Conservation (phyloP, 1,140 invertebrate species). For the Drosophila kohkoa region DNA sequence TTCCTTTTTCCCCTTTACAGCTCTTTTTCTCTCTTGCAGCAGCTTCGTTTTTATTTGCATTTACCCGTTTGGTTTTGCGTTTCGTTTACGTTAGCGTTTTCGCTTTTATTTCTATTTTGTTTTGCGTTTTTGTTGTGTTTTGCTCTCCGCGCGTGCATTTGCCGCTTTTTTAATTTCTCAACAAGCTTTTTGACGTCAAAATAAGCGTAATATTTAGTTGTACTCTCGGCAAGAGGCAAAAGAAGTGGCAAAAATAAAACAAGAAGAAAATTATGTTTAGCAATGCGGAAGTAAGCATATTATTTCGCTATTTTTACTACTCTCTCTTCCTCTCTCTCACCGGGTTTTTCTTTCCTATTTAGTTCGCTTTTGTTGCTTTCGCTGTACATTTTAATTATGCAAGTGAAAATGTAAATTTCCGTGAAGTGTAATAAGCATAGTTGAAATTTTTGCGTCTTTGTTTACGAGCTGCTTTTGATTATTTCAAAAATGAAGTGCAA, state of each 20-base stretch:
- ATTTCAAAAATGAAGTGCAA: conserved; percentile 10
- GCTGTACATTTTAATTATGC: conserved; percentile 56
- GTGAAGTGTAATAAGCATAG: conserved; percentile 51
- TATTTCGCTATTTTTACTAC: conserved; percentile 56
- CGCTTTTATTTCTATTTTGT: conserved; percentile 9
- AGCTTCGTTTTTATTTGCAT: conserved; percentile 27
- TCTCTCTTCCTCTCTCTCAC: not conserved
- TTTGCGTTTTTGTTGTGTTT: conserved; percentile 24
- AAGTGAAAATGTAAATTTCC: conserved; percentile 65
- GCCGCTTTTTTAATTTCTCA: conserved; percentile 71
- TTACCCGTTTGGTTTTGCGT: conserved; percentile 13
- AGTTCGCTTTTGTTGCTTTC: conserved; percentile 12
- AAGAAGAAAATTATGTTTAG: conserved; percentile 57
- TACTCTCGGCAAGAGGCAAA: conserved; percentile 32
- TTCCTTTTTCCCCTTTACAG: not conserved
- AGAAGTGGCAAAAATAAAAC: conserved; percentile 23
- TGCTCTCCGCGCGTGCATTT: conserved; percentile 44
- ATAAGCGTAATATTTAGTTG: conserved; percentile 70
- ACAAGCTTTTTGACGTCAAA: conserved; percentile 70
- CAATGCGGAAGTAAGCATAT: conserved; percentile 68
- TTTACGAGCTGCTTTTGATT: conserved; percentile 34
- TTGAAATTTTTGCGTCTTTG: conserved; percentile 37
- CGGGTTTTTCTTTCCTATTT: not conserved
- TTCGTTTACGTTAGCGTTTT: conserved; percentile 21
- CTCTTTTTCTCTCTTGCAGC: not conserved